A percentile compares a stretch with the other conserved stretches of the same genome.
Conservation (phyloP, 2,888 invertebrate genomes). For the Polydrusus tereticollis region DNA sequence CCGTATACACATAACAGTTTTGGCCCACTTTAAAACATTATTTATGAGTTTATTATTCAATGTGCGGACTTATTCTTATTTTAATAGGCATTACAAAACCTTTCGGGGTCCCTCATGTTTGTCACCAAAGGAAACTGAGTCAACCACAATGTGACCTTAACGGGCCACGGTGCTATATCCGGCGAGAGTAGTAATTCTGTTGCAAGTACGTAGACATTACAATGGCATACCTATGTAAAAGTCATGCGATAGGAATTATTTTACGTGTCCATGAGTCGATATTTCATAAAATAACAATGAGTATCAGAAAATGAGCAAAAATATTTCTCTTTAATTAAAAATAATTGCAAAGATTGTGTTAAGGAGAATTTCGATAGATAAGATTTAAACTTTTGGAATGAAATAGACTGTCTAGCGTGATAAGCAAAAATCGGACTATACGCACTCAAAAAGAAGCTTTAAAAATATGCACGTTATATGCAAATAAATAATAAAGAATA, state of each 20-base stretch:
- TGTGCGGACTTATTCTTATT: not conserved
- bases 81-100: not conserved
- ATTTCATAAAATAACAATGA: not conserved
- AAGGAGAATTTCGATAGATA: too few relatives aligned
- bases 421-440: too few relatives aligned
- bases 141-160: conserved; percentile 9
- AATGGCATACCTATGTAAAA: conserved; percentile 1
- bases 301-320: too few relatives aligned
- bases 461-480: too few relatives aligned
- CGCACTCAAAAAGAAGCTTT: too few relatives aligned
- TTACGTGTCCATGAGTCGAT: conserved; percentile 3
- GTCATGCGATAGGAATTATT: not conserved
- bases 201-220: conserved; percentile 16
- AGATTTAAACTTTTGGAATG: too few relatives aligned
- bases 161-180: conserved; percentile 18
- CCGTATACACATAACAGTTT: too few relatives aligned
- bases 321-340: too few relatives aligned
- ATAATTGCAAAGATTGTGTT: too few relatives aligned
- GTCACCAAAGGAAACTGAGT: not conserved
- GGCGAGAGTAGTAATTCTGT: conserved; percentile 21
- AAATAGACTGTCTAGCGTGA: too few relatives aligned
- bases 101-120: not conserved
- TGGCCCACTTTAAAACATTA: too few relatives aligned
- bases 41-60: not conserved
- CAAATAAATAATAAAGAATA: too few relatives aligned